phyloP scores from a whole-genome alignment of 2,113 vertebrate species.

The Osmerus eperlanus region DNA sequence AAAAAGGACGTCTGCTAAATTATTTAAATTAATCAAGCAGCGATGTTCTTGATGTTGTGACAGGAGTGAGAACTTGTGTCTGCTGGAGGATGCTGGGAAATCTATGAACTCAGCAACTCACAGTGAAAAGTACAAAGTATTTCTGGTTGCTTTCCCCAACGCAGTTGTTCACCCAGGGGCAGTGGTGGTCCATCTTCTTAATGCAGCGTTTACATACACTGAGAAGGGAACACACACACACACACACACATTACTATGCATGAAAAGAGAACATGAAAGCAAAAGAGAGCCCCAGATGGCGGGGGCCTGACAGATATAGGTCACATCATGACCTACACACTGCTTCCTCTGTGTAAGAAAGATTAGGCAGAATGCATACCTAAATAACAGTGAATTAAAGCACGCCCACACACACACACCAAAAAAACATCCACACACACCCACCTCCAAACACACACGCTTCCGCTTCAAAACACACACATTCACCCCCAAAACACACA shows the following conservation, averaged over 20 bases:
- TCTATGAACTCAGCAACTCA: slow-evolving; percentile 69
- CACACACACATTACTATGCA: slow-evolving; percentile 7
- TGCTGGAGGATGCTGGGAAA: neutral
- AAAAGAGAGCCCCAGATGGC: neutral
- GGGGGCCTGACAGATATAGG: slow-evolving; percentile 6
- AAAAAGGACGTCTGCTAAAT: too few relatives aligned
- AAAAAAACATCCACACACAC: neutral
- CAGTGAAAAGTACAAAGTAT: slow-evolving; percentile 98
- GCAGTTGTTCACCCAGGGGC: slow-evolving; percentile 99
- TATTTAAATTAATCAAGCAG: too few relatives aligned
- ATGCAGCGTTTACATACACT: slow-evolving; percentile 99
- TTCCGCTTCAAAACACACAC: too few relatives aligned
- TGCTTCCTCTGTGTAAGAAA: neutral
- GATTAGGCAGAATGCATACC: neutral
- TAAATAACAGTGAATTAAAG: neutral
- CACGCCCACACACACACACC: neutral
- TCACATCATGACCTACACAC: neutral
- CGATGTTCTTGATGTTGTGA: neutral
- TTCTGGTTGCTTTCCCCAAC: slow-evolving; percentile 99
- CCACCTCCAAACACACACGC: neutral
- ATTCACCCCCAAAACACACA: too few relatives aligned
- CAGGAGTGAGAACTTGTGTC: neutral
- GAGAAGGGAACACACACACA: slow-evolving; percentile 33
- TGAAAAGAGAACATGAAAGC: neutral
- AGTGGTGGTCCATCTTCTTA: slow-evolving; percentile 99